A percentile compares a stretch with the other conserved stretches of the same genome.
phyloP scores from a whole-genome alignment of 2,888 invertebrate genomes.

The Leptopilina drosophilae region DNA sequence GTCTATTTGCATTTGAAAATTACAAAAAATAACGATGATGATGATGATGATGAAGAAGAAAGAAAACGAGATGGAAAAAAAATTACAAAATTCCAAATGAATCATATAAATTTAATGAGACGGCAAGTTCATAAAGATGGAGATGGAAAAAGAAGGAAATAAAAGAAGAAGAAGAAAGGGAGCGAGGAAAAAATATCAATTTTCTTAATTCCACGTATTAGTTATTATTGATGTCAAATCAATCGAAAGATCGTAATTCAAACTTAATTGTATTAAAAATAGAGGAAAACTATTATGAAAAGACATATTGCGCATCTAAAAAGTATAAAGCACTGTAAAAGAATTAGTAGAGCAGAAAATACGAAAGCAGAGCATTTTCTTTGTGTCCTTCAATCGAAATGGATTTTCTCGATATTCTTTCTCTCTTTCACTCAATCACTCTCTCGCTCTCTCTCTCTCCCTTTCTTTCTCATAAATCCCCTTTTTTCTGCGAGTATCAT shows the following conservation, averaged over 20 bases:
- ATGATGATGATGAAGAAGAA: not conserved
- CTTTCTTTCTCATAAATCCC: not conserved
- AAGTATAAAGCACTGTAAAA: not conserved
- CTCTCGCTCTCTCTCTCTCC: not conserved
- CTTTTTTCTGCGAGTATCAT: conserved; percentile 18
- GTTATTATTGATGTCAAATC: not conserved
- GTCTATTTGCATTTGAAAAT: conserved; percentile 15
- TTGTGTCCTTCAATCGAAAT: conserved; percentile 31
- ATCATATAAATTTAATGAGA: too few relatives aligned
- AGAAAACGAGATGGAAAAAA: not conserved
- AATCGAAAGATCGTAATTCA: too few relatives aligned
- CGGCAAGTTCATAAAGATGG: too few relatives aligned
- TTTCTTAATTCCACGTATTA: too few relatives aligned
- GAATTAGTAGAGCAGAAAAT: not conserved
- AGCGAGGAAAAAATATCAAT: not conserved
- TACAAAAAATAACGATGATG: not conserved
- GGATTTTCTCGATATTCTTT: conserved; percentile 20
- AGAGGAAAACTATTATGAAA: not conserved
- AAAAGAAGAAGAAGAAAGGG: too few relatives aligned
- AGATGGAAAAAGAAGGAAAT: too few relatives aligned
- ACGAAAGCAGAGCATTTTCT: conserved; percentile 33
- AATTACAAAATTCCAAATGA: too few relatives aligned
- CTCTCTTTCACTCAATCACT: not conserved
- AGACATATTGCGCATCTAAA: not conserved
- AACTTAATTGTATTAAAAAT: not conserved